phyloP scores from a whole-genome alignment of 1,140 invertebrate species.

The Helicoverpa zea region DNA sequence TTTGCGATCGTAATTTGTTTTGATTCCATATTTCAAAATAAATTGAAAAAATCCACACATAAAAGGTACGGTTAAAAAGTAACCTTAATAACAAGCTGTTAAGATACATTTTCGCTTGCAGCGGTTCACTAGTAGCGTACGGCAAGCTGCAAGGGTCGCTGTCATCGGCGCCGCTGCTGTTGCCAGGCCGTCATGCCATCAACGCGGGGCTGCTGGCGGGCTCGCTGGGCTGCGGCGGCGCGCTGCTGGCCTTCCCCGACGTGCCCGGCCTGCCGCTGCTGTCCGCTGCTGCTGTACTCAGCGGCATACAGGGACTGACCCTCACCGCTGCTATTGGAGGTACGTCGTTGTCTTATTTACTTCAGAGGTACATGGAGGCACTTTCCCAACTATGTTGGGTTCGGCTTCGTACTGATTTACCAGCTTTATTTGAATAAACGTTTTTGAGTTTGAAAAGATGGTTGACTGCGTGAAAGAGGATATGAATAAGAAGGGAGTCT shows the following conservation, averaged over 20 bases:
- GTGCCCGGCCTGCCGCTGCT: slow-evolving; percentile 89
- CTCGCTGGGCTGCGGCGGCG: slow-evolving; percentile 91
- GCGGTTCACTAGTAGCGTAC: slow-evolving; percentile 96
- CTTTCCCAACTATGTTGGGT: too few relatives aligned
- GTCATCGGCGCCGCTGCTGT: slow-evolving; percentile 92
- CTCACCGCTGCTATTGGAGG: slow-evolving; percentile 96
- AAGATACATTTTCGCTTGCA: slow-evolving; percentile 72
- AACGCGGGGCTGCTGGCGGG: slow-evolving; percentile 90
- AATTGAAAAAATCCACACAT: too few relatives aligned
- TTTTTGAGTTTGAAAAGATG: too few relatives aligned
- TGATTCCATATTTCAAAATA: too few relatives aligned
- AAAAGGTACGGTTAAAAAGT: too few relatives aligned
- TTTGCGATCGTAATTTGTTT: too few relatives aligned
- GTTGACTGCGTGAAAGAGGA: too few relatives aligned
- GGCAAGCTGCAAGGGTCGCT: slow-evolving; percentile 96
- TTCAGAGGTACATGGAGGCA: too few relatives aligned
- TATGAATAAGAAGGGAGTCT: too few relatives aligned
- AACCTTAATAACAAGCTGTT: too few relatives aligned
- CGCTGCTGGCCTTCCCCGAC: slow-evolving; percentile 90
- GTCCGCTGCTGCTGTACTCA: slow-evolving; percentile 91
- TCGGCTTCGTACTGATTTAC: too few relatives aligned
- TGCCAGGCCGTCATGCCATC: slow-evolving; percentile 94
- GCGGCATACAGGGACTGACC: slow-evolving; percentile 93
- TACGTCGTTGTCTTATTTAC: slow-evolving; percentile 68
- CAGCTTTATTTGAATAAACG: too few relatives aligned